Percentiles rank a stretch among this genome's conserved stretches.
These are phyloP conservation scores for Pterostichus niger DNA, from an alignment of 2,888 invertebrate genomes.

Conservation along the genomic window DNA sequence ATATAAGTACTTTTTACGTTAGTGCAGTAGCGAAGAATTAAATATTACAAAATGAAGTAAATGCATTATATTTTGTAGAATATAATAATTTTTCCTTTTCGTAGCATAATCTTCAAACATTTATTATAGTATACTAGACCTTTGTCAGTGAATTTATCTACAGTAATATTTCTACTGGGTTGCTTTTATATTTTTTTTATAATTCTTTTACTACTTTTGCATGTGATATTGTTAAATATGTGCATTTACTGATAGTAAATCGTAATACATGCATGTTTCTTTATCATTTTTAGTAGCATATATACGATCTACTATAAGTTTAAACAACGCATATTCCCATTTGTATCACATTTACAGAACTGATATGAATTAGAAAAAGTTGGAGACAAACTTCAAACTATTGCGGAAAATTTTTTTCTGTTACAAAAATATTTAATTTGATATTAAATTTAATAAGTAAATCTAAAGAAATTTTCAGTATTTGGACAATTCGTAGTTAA, in stretches of 20 bases:
- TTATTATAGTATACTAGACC: neutral
- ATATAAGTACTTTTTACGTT: neutral
- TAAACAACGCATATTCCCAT: too few relatives aligned
- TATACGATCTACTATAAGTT: neutral
- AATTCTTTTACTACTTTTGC: constrained; percentile 2
- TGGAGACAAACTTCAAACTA: too few relatives aligned
- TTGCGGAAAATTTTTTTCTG: too few relatives aligned
- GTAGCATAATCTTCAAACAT: neutral
- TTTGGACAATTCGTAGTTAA: too few relatives aligned
- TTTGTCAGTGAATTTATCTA: constrained; percentile 26
- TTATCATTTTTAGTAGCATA: neutral
- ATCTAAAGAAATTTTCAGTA: too few relatives aligned
- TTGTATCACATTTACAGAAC: too few relatives aligned
- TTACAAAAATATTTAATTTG: too few relatives aligned
- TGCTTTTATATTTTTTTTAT: neutral
- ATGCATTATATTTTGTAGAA: neutral
- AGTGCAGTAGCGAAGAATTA: too few relatives aligned
- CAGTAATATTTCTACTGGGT: neutral
- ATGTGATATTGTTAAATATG: neutral
- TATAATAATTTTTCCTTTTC: constrained; percentile 3
- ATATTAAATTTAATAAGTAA: too few relatives aligned
- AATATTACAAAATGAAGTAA: too few relatives aligned
- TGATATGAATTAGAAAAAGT: too few relatives aligned
- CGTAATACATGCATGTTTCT: constrained; percentile 1
- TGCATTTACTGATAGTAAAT: neutral